Conservation (phyloP, 1,140 invertebrate species). For the Eriocheir sinensis region DNA sequence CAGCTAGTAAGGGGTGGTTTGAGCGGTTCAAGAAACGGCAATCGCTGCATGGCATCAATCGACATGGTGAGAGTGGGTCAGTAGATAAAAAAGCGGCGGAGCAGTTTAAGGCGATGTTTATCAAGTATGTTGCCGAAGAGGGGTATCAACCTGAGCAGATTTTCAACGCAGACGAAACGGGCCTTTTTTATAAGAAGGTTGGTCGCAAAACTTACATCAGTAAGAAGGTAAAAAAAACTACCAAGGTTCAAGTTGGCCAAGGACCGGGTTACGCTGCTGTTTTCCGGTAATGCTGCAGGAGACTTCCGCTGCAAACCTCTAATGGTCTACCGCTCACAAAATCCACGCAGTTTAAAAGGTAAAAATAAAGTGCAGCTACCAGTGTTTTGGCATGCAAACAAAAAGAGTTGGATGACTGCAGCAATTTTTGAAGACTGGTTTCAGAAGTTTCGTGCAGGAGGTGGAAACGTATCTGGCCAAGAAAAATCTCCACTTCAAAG, state of each 20-base stretch:
- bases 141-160: background rate
- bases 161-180: background rate
- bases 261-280: background rate
- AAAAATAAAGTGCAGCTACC: background rate
- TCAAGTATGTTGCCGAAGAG: background rate
- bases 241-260: background rate
- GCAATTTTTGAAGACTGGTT: background rate
- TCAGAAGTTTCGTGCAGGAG: background rate
- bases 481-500: background rate
- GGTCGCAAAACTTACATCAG: background rate
- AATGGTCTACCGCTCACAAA: background rate
- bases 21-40: no score
- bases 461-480: background rate
- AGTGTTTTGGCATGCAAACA: background rate
- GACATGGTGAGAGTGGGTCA: no score
- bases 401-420: background rate
- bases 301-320: background rate
- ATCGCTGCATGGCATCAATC: no score
- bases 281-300: background rate
- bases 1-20: no score
- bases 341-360: background rate
- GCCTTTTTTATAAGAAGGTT: background rate
- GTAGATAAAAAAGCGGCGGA: no score
- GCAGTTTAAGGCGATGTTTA: background rate
- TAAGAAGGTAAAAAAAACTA: background rate